phyloP scores from a whole-genome alignment of 1,140 invertebrate species.

The Scaptomyza hsui region DNA sequence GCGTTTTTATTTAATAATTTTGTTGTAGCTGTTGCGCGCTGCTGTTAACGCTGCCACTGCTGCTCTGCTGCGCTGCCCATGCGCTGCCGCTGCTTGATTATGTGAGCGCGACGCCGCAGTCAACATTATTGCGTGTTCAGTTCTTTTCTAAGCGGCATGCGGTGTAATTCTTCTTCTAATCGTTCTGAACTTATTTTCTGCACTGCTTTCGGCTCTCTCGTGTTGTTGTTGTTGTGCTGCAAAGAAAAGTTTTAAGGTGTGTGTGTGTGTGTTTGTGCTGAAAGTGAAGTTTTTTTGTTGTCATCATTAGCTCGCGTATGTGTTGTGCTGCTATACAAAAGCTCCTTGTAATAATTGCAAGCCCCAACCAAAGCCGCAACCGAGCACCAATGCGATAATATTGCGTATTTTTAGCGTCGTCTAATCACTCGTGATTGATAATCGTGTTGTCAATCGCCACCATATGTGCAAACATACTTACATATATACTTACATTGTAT shows the following conservation, averaged over 20 bases:
- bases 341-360: slow-evolving; percentile 63
- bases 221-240: slow-evolving; percentile 10
- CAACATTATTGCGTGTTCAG: slow-evolving; percentile 70
- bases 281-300: slow-evolving; percentile 47
- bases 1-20: slow-evolving; percentile 79
- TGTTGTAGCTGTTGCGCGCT: slow-evolving; percentile 23
- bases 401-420: slow-evolving; percentile 70
- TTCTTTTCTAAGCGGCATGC: slow-evolving; percentile 83
- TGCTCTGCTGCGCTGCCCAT: slow-evolving; percentile 11
- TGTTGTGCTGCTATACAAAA: slow-evolving; percentile 11
- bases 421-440: slow-evolving; percentile 77
- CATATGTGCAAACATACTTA: background rate
- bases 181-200: slow-evolving; percentile 69
- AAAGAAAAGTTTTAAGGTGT: slow-evolving; percentile 1
- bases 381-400: slow-evolving; percentile 56
- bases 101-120: slow-evolving; percentile 55
- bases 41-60: slow-evolving; percentile 37
- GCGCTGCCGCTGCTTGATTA: slow-evolving; percentile 65
- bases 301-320: slow-evolving; percentile 19
- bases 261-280: slow-evolving; percentile 16
- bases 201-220: slow-evolving; percentile 36
- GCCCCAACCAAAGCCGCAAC: slow-evolving; percentile 38
- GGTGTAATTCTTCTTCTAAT: slow-evolving; percentile 80
- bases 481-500: background rate
- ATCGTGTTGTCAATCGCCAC: slow-evolving; percentile 50